Conservation (phyloP, 2,113 vertebrate species). For the Oncorhynchus mykiss region DNA sequence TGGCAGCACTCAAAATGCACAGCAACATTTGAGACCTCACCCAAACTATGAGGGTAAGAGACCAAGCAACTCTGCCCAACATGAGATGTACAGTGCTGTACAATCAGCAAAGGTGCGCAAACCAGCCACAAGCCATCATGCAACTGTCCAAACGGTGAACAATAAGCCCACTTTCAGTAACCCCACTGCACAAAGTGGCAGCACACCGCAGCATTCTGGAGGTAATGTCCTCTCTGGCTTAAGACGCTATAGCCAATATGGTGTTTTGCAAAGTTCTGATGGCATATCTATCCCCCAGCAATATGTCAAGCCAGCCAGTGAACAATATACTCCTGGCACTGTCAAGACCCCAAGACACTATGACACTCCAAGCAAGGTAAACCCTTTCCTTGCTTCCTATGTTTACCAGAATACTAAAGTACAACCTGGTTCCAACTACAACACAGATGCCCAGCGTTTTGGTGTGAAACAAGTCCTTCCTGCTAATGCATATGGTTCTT, state of each 20-base stretch:
- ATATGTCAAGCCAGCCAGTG: background rate
- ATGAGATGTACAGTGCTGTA: no score
- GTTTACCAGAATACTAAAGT: background rate
- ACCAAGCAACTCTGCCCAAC: background rate
- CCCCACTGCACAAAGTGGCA: background rate
- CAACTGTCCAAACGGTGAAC: background rate
- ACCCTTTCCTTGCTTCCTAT: background rate
- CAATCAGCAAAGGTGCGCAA: background rate
- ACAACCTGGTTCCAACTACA: no score
- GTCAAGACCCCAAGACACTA: background rate
- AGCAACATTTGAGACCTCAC: background rate
- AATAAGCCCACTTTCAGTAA: background rate
- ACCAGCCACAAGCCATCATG: background rate
- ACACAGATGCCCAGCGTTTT: no score
- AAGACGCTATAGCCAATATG: background rate
- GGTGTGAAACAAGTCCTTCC: no score
- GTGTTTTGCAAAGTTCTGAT: background rate
- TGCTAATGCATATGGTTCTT: no score
- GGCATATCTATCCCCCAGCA: background rate
- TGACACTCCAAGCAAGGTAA: background rate
- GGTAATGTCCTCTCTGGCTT: background rate
- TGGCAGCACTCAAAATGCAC: background rate
- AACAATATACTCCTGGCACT: background rate
- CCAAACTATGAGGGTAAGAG: background rate
- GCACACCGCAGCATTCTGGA: background rate